A percentile compares a stretch with the other conserved stretches of the same genome.
Conservation (phyloP, 2,888 invertebrate species). For the Ophion costatus region DNA sequence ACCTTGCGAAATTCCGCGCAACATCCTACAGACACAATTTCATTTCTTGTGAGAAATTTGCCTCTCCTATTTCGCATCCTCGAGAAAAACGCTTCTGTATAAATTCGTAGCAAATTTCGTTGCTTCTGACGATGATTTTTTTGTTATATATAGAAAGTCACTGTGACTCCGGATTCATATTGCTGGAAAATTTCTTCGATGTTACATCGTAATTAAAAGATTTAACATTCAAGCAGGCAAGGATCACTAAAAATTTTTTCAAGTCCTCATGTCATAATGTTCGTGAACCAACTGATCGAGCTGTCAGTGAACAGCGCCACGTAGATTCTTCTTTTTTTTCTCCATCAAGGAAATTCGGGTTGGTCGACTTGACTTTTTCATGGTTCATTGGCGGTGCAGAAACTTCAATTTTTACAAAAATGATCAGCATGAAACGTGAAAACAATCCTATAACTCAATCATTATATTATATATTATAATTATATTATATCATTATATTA, state of each 20-base stretch:
- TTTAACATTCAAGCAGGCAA: background rate
- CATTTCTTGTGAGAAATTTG: background rate
- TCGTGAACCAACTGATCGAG: constrained; percentile 31
- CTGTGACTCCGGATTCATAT: background rate
- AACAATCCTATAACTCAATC: too few relatives aligned
- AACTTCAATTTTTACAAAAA: too few relatives aligned
- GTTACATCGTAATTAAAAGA: background rate
- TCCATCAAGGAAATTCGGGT: background rate
- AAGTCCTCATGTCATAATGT: constrained; percentile 7
- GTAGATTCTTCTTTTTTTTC: constrained; percentile 1
- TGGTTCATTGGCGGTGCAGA: background rate
- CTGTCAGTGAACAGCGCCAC: background rate
- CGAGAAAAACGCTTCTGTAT: background rate
- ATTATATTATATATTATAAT: too few relatives aligned
- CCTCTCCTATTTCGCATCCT: background rate
- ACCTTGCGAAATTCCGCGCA: constrained; percentile 46
- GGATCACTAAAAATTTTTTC: constrained; percentile 9
- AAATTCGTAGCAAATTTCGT: background rate
- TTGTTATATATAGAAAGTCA: background rate
- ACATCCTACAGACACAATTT: constrained; percentile 33
- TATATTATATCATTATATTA: too few relatives aligned
- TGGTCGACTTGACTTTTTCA: too few relatives aligned
- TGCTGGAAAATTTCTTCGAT: background rate
- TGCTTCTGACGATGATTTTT: constrained; percentile 7
- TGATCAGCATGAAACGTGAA: too few relatives aligned